Conservation (phyloP, 2,888 invertebrate species). For the Leucophora obtusa region DNA sequence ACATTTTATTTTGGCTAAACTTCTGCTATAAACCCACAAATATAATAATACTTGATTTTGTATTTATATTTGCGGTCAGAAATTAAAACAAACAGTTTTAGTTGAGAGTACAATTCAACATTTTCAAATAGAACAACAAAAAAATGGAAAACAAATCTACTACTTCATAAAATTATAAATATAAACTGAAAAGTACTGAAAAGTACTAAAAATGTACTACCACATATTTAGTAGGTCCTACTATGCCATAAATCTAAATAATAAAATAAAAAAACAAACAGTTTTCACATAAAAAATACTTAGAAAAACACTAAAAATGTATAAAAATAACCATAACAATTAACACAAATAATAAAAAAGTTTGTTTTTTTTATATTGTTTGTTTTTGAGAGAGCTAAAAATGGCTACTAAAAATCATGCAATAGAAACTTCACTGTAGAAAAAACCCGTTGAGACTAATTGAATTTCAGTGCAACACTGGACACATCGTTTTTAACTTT, state of each 20-base stretch:
- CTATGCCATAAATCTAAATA: conserved; percentile 49
- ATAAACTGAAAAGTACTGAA: conserved; percentile 4
- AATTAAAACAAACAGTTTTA: conserved; percentile 42
- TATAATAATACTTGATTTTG: conserved; percentile 46
- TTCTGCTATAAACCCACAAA: conserved; percentile 39
- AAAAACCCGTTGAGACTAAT: conserved; percentile 53
- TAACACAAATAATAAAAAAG: conserved; percentile 51
- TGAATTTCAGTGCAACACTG: conserved; percentile 57
- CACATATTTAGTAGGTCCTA: not conserved
- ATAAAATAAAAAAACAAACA: conserved; percentile 52
- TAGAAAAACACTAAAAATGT: conserved; percentile 16
- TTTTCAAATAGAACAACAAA: conserved; percentile 12
- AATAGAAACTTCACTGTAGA: not conserved
- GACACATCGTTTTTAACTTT: conserved; percentile 39
- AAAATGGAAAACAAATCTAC: not conserved
- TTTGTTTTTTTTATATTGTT: conserved; percentile 11
- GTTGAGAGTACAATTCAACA: conserved; percentile 16
- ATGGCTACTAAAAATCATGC: conserved; percentile 30
- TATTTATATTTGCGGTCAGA: conserved; percentile 47
- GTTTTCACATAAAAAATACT: conserved; percentile 13
- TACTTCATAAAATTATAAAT: conserved; percentile 23
- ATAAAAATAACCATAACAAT: conserved; percentile 37
- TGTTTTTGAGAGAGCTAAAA: conserved; percentile 22
- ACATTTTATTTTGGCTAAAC: not conserved
- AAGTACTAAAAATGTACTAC: conserved; percentile 1